Evolutionary conservation across 2,888 invertebrate genomes (phyloP).

Genomic region (Leptopterna dolabrata): DNA sequence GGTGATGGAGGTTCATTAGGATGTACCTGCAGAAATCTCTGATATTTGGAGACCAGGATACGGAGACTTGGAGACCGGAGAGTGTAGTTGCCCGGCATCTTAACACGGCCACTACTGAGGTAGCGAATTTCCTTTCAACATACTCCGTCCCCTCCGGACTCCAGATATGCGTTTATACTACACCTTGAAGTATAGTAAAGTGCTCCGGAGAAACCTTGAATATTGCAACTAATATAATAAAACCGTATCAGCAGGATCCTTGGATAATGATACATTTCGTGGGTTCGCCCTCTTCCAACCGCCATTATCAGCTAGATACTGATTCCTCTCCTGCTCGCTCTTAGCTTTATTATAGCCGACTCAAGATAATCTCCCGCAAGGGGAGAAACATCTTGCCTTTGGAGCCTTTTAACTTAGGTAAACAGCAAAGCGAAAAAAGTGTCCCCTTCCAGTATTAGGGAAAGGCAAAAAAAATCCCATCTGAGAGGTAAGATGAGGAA

Average conservation of each 20-base stretch:
- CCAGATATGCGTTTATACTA: too few species aligned
- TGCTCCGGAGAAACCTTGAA: too few species aligned
- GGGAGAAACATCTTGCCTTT: slow-evolving; percentile 17
- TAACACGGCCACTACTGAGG: too few species aligned
- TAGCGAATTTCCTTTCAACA: too few species aligned
- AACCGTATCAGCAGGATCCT: neutral
- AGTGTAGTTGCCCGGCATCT: too few species aligned
- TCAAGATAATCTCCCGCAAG: slow-evolving; percentile 31
- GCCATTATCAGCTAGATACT: neutral
- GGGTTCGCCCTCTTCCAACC: neutral
- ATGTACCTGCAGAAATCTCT: too few species aligned
- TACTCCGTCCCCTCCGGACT: too few species aligned
- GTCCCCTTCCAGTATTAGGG: neutral
- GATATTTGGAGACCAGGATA: too few species aligned
- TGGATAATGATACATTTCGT: neutral
- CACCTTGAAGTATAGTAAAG: too few species aligned
- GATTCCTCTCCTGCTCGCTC: neutral
- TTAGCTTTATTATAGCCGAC: slow-evolving; percentile 24
- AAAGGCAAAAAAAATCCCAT: neutral
- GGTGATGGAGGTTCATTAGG: too few species aligned
- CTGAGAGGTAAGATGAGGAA: slow-evolving; percentile 17
- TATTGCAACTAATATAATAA: too few species aligned
- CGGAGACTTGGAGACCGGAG: too few species aligned
- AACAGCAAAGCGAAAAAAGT: slow-evolving; percentile 14
- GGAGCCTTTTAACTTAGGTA: slow-evolving; percentile 16